These are phyloP conservation scores for Chlorops oryzae DNA, from an alignment of 1,140 invertebrate genomes.

Conservation along the genomic window DNA sequence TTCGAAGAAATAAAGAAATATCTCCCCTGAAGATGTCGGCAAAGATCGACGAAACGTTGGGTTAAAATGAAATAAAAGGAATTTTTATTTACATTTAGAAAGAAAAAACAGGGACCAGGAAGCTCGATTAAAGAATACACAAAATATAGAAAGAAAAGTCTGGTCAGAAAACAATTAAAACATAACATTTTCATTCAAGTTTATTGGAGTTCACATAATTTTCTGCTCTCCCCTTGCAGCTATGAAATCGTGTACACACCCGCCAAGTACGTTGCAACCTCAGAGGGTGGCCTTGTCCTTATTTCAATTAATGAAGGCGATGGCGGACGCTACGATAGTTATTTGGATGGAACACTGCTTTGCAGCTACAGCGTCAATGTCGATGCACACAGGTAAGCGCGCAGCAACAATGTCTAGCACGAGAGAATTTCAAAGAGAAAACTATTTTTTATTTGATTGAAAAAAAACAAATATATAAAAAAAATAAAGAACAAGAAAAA, in stretches of 20 bases:
- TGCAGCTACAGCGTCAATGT: conserved; percentile 66
- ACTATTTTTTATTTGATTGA: not conserved
- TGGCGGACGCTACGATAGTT: conserved; percentile 65
- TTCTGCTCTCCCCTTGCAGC: conserved; percentile 22
- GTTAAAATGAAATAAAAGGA: too few relatives aligned
- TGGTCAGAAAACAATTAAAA: too few relatives aligned
- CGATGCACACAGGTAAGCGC: conserved; percentile 58
- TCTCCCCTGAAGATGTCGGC: too few relatives aligned
- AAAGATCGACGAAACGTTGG: too few relatives aligned
- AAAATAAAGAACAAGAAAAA: not conserved
- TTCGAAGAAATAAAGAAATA: too few relatives aligned
- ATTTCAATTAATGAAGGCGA: conserved; percentile 64
- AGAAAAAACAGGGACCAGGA: too few relatives aligned
- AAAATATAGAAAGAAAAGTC: too few relatives aligned
- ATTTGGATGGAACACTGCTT: conserved; percentile 59
- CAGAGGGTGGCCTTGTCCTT: conserved; percentile 65
- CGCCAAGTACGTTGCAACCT: conserved; percentile 65
- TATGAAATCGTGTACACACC: conserved; percentile 52
- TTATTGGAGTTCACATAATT: too few relatives aligned
- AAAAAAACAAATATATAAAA: not conserved
- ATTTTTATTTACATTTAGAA: too few relatives aligned
- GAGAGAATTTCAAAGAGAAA: not conserved
- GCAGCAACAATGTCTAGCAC: not conserved
- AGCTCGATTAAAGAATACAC: too few relatives aligned
- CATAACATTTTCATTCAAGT: too few relatives aligned